Conservation (phyloP, 1,140 invertebrate species). For the Mya arenaria region DNA sequence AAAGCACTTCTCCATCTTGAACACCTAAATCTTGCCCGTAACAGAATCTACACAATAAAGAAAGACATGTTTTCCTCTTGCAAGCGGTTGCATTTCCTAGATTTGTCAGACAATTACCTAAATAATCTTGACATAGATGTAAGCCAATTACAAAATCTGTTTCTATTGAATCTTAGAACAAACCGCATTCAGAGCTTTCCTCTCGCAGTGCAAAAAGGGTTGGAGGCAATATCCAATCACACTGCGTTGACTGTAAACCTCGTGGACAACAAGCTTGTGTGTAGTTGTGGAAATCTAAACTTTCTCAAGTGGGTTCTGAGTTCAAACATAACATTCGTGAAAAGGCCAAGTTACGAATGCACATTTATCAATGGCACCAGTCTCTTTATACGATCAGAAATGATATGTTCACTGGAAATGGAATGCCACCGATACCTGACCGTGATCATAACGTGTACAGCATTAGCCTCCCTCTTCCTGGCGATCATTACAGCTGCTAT, state of each 20-base stretch:
- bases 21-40: constrained; percentile 15
- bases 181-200: constrained; percentile 20
- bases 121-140: constrained; percentile 16
- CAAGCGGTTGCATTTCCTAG: not conserved
- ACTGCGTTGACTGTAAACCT: constrained; percentile 10
- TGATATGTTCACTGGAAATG: constrained; percentile 2
- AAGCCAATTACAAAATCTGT: not conserved
- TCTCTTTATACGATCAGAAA: not conserved
- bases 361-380: not conserved
- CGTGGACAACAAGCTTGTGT: constrained; percentile 17
- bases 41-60: constrained; percentile 14
- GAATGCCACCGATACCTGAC: constrained; percentile 22
- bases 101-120: constrained; percentile 44
- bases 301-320: constrained; percentile 43
- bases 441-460: constrained; percentile 10
- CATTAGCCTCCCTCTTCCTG: not conserved
- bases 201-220: not conserved
- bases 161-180: constrained; percentile 12
- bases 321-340: not conserved
- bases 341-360: constrained; percentile 25
- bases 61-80: constrained; percentile 25
- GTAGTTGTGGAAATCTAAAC: constrained; percentile 32
- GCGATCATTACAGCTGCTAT: constrained; percentile 3
- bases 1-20: not conserved
- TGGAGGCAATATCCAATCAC: not conserved